Percentiles rank a stretch among this genome's conserved stretches.
These are phyloP conservation scores for Spilogale gracilis DNA, from an alignment of 2,113 vertebrate genomes.

Conservation along the genomic window DNA sequence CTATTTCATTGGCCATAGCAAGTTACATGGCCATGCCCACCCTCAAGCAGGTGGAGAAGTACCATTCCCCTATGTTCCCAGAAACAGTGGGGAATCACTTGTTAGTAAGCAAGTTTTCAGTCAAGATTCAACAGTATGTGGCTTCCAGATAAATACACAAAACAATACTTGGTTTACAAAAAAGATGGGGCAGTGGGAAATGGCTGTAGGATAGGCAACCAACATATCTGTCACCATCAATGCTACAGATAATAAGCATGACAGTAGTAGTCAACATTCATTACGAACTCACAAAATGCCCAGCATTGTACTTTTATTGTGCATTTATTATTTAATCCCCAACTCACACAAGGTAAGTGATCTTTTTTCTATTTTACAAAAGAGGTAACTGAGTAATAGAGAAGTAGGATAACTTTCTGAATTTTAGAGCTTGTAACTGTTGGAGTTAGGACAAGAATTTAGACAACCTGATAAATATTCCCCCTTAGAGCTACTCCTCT, in stretches of 20 bases:
- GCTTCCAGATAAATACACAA: not conserved
- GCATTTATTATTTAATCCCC: not conserved
- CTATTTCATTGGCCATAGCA: not conserved
- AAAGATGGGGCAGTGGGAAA: not conserved
- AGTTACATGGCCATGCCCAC: not conserved
- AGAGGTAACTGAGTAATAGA: conserved; percentile 17
- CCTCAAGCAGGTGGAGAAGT: not conserved
- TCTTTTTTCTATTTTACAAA: not conserved
- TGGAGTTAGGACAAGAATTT: not conserved
- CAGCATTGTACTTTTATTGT: not conserved
- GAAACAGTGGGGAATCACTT: not conserved
- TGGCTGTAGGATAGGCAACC: not conserved
- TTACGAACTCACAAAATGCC: not conserved
- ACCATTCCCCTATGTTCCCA: not conserved
- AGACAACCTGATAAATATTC: not conserved
- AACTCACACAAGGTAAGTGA: not conserved
- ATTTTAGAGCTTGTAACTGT: not conserved
- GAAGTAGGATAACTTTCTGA: not conserved
- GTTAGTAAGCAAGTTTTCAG: not conserved
- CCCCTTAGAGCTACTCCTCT: not conserved
- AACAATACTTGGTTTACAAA: not conserved
- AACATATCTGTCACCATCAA: not conserved
- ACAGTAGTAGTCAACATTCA: not conserved
- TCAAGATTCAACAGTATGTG: not conserved
- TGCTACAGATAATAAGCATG: not conserved